phyloP scores from a whole-genome alignment of 2,797 vertebrate species.

The Kryptopterus vitreolus region DNA sequence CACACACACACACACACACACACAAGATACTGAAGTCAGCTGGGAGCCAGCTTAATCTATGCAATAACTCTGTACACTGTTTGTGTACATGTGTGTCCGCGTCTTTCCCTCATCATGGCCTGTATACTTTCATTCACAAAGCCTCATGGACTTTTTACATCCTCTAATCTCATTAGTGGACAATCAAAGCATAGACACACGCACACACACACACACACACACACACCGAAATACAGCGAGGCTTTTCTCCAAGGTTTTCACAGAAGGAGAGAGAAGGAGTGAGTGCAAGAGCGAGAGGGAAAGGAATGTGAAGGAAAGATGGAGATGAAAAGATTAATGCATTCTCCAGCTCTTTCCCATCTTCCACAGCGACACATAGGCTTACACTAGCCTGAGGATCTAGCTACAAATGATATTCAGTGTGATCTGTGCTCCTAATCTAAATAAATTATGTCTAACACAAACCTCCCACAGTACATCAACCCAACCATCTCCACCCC shows the following conservation, averaged over 20 bases:
- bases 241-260: conserved; percentile 21
- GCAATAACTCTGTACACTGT: conserved; percentile 1
- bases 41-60: neutral
- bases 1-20: neutral
- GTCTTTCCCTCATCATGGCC: conserved; percentile 15
- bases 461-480: conserved; percentile 68
- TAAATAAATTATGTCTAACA: conserved; percentile 67
- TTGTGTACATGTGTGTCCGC: neutral
- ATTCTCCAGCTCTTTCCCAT: conserved; percentile 54
- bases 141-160: conserved; percentile 16
- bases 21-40: conserved; percentile 15
- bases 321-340: conserved; percentile 35
- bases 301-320: conserved; percentile 22
- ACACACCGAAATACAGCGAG: conserved; percentile 5
- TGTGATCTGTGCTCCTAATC: conserved; percentile 65
- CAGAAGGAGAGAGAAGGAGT: neutral
- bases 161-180: conserved; percentile 35
- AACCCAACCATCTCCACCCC: conserved; percentile 51
- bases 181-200: conserved; percentile 24
- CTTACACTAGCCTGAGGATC: conserved; percentile 65
- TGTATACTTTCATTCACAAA: conserved; percentile 25
- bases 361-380: conserved; percentile 57
- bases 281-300: neutral
- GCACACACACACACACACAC: too few relatives aligned
- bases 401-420: conserved; percentile 61